These are phyloP conservation scores for Tinamus major DNA, from an alignment of 2,797 vertebrate genomes.

Conservation along the genomic window DNA sequence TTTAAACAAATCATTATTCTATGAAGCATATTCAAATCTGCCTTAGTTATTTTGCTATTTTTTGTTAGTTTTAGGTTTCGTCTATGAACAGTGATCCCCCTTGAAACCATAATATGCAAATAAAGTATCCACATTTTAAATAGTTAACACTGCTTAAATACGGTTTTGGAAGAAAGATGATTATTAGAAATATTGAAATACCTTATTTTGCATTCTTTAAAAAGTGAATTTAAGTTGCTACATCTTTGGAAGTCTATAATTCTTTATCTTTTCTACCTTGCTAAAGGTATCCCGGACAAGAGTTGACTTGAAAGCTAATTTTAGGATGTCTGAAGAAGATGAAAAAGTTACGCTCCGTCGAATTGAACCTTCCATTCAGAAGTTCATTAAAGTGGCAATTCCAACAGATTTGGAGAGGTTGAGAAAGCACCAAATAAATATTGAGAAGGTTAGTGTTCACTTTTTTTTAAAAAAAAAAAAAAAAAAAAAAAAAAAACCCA, in stretches of 20 bases:
- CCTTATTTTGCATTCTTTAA: not conserved
- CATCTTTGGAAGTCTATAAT: not conserved
- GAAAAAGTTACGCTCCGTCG: constrained; percentile 91
- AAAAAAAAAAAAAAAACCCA: no score
- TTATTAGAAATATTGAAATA: not conserved
- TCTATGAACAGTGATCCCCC: not conserved
- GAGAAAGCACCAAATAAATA: constrained; percentile 95
- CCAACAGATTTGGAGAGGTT: constrained; percentile 96
- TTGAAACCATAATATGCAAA: not conserved
- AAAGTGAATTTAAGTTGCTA: not conserved
- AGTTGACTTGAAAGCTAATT: constrained; percentile 61
- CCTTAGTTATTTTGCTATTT: not conserved
- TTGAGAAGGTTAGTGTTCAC: constrained; percentile 89
- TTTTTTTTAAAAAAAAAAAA: no score
- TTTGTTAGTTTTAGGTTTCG: not conserved
- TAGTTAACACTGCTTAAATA: not conserved
- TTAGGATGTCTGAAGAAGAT: constrained; percentile 89
- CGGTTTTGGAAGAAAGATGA: not conserved
- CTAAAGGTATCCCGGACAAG: constrained; percentile 32
- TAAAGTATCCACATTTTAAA: not conserved
- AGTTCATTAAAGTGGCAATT: constrained; percentile 96
- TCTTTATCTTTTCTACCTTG: constrained; percentile 24
- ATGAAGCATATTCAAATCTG: not conserved
- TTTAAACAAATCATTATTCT: not conserved
- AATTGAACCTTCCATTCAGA: constrained; percentile 92